Evolutionary conservation across 2,797 vertebrate species (phyloP).

Genomic region (Macrochelys suwanniensis): DNA sequence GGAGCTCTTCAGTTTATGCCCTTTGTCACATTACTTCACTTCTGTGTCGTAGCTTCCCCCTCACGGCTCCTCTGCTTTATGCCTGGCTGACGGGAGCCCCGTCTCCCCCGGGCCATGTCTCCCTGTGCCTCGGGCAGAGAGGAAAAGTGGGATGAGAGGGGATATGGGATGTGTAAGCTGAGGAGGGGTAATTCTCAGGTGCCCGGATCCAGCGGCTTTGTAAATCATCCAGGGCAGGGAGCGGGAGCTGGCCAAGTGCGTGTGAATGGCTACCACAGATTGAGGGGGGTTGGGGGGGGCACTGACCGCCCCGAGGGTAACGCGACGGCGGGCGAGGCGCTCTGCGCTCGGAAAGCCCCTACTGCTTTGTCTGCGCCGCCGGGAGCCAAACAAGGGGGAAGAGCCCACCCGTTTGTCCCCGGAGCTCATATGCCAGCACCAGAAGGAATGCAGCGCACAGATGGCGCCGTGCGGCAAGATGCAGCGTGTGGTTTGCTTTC

Average conservation of each 20-base stretch:
- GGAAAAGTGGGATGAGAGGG: neutral
- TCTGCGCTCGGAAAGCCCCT: neutral
- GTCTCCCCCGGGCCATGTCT: neutral
- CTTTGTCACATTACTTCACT: neutral
- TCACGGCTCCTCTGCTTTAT: neutral
- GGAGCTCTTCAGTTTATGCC: neutral
- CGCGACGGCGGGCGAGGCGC: neutral
- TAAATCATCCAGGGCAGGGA: neutral
- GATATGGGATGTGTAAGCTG: neutral
- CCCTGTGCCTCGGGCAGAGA: neutral
- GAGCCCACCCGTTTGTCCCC: neutral
- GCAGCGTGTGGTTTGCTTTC: neutral
- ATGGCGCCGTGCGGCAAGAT: no score
- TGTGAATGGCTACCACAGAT: accelerated
- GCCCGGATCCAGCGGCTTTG: neutral
- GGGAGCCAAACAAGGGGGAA: neutral
- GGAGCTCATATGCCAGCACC: no score
- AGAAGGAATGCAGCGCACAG: neutral
- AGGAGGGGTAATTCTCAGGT: neutral
- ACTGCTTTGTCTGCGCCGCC: neutral
- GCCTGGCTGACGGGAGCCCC: neutral
- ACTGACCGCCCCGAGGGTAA: neutral
- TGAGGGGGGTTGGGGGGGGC: accelerated
- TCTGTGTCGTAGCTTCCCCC: neutral
- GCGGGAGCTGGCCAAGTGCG: neutral